Evolutionary conservation across 1,140 invertebrate species (phyloP), one percentile per base, ranked within the genome.

Genomic region (Penaeus indicus): DNA sequence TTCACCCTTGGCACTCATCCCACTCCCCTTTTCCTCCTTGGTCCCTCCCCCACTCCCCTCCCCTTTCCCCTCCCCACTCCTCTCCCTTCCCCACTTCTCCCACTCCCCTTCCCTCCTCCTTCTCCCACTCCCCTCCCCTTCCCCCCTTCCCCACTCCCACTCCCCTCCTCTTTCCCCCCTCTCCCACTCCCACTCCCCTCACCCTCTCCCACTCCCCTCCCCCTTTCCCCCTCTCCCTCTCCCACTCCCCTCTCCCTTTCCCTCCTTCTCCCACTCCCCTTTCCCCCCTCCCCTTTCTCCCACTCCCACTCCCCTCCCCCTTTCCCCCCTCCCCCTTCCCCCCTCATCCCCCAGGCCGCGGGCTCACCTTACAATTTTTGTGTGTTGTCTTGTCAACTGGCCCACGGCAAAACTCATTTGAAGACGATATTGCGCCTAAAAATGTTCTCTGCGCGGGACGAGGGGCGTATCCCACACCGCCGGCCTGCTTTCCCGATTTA

Each of bases 351-450:
- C n/a, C 67, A n/a, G n/a, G 22, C 10, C 11, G 11, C 11, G 67
- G 67, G 67, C 22, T 72, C 67, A 72, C 67, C 22, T 72, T 83
- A 62, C 54, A 83, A 63, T 63, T 83, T 83, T 64, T 83, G 60
- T 64, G 81, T 83, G 63, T 83, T 83, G 81, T 83, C 81, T 83
- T 63, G 81, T 83, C 81, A 83, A 83, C 81, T 54, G 47, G 81
- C 81, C 81, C 81, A 27, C n/a, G 81, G 81, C 81, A 83, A 83
- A 83, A 83, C 81, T 83, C 81, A 83, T 83, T 83, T 83, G 61
- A 83, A 63, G 81, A 38, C 81, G 81, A 83, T 83, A 83, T 83
- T 83, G 81, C 25, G 61, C 61, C 61, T 62, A 83, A 83, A 83
- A 83, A 63, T 83, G 61, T 64, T 60, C n/a, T 25, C 47, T 47